phyloP scores from a whole-genome alignment of 2,888 invertebrate genomes.

The Agrochola lychnidis region DNA sequence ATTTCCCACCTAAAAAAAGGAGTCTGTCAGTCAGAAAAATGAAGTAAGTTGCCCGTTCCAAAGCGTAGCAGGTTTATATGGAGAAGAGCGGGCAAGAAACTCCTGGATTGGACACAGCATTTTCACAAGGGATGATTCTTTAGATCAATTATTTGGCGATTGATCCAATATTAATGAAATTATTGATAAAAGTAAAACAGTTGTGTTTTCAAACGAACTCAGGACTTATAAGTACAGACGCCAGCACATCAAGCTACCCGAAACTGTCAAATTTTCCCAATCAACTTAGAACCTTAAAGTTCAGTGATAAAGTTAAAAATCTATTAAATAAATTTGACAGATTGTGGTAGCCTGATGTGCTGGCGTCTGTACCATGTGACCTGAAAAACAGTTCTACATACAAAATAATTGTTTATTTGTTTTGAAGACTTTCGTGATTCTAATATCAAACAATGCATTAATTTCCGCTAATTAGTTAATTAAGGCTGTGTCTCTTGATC shows the following conservation, averaged over 20 bases:
- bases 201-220: no score
- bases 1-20: no score
- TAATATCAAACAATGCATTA: constrained; percentile 2
- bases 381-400: neutral
- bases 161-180: neutral
- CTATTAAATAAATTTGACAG: no score
- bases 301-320: no score
- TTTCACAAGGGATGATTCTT: neutral
- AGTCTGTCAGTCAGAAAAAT: no score
- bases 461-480: constrained; percentile 30
- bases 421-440: neutral
- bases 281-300: no score
- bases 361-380: no score
- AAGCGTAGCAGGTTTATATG: neutral
- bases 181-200: neutral
- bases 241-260: no score
- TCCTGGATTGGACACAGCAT: neutral
- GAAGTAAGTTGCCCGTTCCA: no score
- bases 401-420: neutral
- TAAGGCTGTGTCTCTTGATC: constrained; percentile 20
- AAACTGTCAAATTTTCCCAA: no score
- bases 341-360: no score
- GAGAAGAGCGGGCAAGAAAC: neutral
- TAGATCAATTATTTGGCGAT: neutral
- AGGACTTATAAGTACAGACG: no score